phyloP scores from a whole-genome alignment of 2,888 invertebrate genomes.

The Drosophila pseudotakahashii region DNA sequence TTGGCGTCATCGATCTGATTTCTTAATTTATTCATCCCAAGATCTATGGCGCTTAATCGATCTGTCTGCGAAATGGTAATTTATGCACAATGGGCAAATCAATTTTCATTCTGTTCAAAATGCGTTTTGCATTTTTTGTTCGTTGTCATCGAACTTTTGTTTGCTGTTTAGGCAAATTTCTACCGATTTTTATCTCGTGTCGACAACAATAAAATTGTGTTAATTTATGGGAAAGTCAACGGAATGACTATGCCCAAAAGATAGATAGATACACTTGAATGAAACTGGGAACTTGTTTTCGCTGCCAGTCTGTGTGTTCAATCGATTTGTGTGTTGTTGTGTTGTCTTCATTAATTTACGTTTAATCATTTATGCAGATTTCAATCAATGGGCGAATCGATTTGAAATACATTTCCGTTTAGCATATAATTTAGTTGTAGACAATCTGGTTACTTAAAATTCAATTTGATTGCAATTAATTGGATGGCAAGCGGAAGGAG shows the following conservation, averaged over 20 bases:
- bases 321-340: constrained; percentile 37
- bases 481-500: constrained; percentile 11
- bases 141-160: constrained; percentile 50
- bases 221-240: constrained; percentile 75
- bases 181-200: constrained; percentile 74
- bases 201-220: constrained; percentile 79
- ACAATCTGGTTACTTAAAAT: constrained; percentile 47
- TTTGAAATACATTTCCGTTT: constrained; percentile 70
- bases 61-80: constrained; percentile 49
- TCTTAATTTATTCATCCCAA: constrained; percentile 66
- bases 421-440: constrained; percentile 41
- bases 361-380: constrained; percentile 78
- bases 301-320: constrained; percentile 22
- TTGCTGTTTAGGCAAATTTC: constrained; percentile 75
- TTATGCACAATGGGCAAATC: constrained; percentile 69
- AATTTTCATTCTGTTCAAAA: constrained; percentile 62
- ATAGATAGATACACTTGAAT: constrained; percentile 40
- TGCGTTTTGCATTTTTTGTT: constrained; percentile 34
- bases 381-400: constrained; percentile 60
- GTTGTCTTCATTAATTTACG: constrained; percentile 72
- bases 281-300: constrained; percentile 61
- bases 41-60: constrained; percentile 36
- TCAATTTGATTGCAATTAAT: constrained; percentile 69
- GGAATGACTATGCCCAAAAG: constrained; percentile 47
- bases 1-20: constrained; percentile 64